Conservation (phyloP, 2,113 vertebrate species). For the Cyphomyrus plagiostoma region DNA sequence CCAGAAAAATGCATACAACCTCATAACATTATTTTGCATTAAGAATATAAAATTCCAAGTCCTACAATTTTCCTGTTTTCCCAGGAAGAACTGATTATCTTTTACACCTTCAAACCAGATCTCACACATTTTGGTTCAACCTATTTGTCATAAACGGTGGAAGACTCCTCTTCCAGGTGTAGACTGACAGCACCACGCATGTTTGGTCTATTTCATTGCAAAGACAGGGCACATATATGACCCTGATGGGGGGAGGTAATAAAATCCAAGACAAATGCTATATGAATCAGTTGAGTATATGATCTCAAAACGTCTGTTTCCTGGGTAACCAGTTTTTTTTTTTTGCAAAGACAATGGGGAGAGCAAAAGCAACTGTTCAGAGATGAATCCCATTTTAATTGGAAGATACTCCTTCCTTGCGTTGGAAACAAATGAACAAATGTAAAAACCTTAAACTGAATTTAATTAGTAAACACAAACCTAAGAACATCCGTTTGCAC, state of each 20-base stretch:
- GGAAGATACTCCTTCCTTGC: not conserved
- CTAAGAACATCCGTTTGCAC: not conserved
- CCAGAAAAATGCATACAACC: not conserved
- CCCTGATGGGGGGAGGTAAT: not conserved
- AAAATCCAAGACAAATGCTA: not conserved
- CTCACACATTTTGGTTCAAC: not conserved
- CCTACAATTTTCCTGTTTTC: not conserved
- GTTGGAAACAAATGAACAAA: not conserved
- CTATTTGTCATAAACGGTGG: not conserved
- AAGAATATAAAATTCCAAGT: not conserved
- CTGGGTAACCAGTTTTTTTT: not conserved
- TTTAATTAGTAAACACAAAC: not conserved
- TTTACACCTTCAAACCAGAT: not conserved
- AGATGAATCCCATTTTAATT: not conserved
- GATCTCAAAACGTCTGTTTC: not conserved
- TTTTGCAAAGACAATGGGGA: not conserved
- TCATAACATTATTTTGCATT: not conserved
- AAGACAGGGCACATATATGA: not conserved
- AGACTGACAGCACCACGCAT: not conserved
- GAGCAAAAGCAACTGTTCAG: not conserved
- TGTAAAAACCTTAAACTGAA: not conserved
- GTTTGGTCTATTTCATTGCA: not conserved
- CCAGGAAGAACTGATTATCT: not conserved
- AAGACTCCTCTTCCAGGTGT: not conserved
- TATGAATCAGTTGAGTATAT: not conserved